Percentiles rank a stretch among this genome's conserved stretches.
These are phyloP conservation scores for Drosophila pseudotakahashii DNA, from an alignment of 2,888 invertebrate genomes.

Conservation along the genomic window DNA sequence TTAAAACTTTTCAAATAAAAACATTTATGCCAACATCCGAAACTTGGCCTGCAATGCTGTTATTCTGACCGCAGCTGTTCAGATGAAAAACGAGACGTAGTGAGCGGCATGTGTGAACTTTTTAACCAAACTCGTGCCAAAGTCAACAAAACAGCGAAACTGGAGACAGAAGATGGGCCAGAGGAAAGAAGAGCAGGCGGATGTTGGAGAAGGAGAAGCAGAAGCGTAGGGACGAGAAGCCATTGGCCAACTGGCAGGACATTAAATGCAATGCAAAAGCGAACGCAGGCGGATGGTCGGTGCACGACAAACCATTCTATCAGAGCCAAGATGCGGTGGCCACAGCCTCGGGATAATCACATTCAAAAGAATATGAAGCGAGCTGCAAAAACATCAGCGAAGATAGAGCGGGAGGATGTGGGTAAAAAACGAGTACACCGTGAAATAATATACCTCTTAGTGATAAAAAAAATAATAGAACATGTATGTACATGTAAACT, in stretches of 20 bases:
- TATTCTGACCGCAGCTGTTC: slow-evolving; percentile 23
- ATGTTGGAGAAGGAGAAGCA: not conserved
- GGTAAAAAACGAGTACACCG: slow-evolving; percentile 5
- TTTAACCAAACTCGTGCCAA: slow-evolving; percentile 77
- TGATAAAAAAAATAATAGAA: no score
- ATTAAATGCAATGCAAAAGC: slow-evolving; percentile 71
- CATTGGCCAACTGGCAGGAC: slow-evolving; percentile 66
- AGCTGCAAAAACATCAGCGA: slow-evolving; percentile 70
- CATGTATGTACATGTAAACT: no score
- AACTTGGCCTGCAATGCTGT: slow-evolving; percentile 22
- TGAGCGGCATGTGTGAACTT: slow-evolving; percentile 76
- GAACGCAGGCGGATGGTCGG: slow-evolving; percentile 6
- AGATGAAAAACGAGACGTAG: slow-evolving; percentile 41
- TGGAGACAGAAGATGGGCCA: slow-evolving; percentile 50
- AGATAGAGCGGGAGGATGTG: slow-evolving; percentile 40
- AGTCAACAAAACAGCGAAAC: slow-evolving; percentile 75
- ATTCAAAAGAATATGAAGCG: slow-evolving; percentile 78
- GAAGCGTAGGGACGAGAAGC: slow-evolving; percentile 18
- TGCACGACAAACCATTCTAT: slow-evolving; percentile 57
- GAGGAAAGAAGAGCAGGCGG: not conserved
- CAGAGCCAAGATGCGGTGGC: slow-evolving; percentile 73
- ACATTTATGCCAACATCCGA: not conserved
- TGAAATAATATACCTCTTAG: not conserved
- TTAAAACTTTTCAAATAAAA: slow-evolving; percentile 5
- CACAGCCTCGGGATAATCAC: slow-evolving; percentile 78